Evolutionary conservation across 2,113 vertebrate genomes (phyloP), one percentile per base, ranked within the genome.

Genomic region (Miniopterus natalensis): DNA sequence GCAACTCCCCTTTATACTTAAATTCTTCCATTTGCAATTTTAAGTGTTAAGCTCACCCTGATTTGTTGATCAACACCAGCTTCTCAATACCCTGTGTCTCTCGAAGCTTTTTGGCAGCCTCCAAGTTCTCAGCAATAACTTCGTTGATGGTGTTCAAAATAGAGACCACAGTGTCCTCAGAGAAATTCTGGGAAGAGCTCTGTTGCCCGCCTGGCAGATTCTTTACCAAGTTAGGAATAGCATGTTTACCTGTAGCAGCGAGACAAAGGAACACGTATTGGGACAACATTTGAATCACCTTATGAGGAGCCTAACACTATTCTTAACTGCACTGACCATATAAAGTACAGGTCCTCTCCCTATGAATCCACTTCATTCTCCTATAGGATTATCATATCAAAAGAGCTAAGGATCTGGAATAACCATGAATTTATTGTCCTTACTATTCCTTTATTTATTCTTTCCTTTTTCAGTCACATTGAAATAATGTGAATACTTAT

Each of bases 21-120:
- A 57, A 15, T 9, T 47, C 55, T 49, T 71, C 0, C 0, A 55
- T 63, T 29, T 86, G 0, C 25, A 20, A 63, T 40, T 61, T 20
- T 57, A 79, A 51, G 36, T 31, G 42, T 7, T 75, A 31, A 93
- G 53, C 97, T 96, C 92, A 99, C 99, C 99, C 99, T 20, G 99
- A 99, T 84, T 99, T 99, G 98, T 99, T 99, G 96, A 99, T 99
- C 75, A 99, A 98, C 96, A 99, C 99, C 87, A 99, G 97, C 88
- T 99, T 99, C 98, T 99, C 99, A 0, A 99, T 99, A 57, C 99
- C 99, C 95, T 99, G 99, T 0, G 99, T 99, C 97, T 99, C 98
- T 45, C 99, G 98, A 92, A 99, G 98, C 84, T 98, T 99, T 98
- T 99, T 99, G 71, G 99, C 99, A 0, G 99, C 99, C 66, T 99